Evolutionary conservation across 2,888 invertebrate genomes (phyloP), one percentile per base, ranked within the genome.

Genomic region (Neoaliturus tenellus): DNA sequence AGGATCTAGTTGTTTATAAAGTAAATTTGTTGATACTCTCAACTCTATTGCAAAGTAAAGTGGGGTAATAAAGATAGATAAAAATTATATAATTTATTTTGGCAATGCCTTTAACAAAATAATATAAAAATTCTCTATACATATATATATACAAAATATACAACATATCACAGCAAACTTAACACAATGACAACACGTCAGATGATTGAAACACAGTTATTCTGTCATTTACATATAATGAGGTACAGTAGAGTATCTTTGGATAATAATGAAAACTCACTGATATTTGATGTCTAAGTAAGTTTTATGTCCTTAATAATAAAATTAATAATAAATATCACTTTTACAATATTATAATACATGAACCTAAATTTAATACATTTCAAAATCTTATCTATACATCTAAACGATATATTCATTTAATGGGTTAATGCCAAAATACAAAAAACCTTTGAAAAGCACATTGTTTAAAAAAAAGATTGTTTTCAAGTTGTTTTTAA

Each of bases 71-170:
- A 31, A 62, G 62, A 31, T 62, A 62, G 31, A 62, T 62, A 62
- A 62, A 25, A 62, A 62, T 28, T 55, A 20, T 55, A 62, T 62
- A 31, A 5, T 62, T 62, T 62, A 69, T 69, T 69, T 69, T 35
- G 12, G 20, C 17, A 44, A 44, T 23, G 1, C 44, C n/a, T 75
- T 71, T 35, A 71, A 39, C 71, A 71, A 71, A 71, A 39, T 44
- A 75, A 44, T 44, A 44, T 44, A 75, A 75, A 75, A 75, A 41
- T 75, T 48, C 75, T 48, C 48, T 75, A 25, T 75, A 75, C 75
- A 75, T n/a, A 25, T 75, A 75, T 75, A 35, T 75, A 75, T 48
- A n/a, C n/a, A n/a, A 75, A 75, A 28, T 48, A 44, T 75, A 75
- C 71, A 71, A 20, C 12, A 28, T 75, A 75, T 75, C 75, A 75